A percentile compares a stretch with the other conserved stretches of the same genome.
Evolutionary conservation across 1,140 invertebrate species (phyloP).

Genomic region (Rhizoglyphus robini): DNA sequence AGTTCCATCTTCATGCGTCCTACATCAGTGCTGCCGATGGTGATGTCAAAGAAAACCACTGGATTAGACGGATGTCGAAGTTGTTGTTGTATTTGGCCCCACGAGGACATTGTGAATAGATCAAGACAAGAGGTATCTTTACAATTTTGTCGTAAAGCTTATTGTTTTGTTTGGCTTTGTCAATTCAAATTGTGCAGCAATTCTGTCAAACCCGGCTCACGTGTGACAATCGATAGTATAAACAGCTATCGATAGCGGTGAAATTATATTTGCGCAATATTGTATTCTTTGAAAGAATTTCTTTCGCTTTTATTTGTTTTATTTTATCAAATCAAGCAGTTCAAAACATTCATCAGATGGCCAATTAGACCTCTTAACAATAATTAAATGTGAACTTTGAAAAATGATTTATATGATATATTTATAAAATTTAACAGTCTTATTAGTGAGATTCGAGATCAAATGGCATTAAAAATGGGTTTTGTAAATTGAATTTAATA

Average conservation of each 20-base stretch:
- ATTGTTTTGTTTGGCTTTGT: background rate
- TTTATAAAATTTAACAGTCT: no score
- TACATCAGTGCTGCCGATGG: constrained; percentile 49
- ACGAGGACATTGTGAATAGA: constrained; percentile 56
- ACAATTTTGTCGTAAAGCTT: background rate
- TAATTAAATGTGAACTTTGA: no score
- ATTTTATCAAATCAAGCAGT: no score
- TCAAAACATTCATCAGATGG: no score
- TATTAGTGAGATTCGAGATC: no score
- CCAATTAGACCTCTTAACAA: no score
- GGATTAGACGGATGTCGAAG: constrained; percentile 81
- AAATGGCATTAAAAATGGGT: no score
- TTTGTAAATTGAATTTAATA: no score
- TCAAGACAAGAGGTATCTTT: background rate
- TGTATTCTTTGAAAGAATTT: no score
- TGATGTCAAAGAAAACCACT: constrained; percentile 67
- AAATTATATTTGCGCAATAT: background rate
- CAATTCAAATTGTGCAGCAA: background rate
- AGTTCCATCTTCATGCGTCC: constrained; percentile 92
- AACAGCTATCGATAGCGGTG: background rate
- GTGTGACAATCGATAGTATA: background rate
- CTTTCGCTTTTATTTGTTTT: no score
- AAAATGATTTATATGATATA: no score
- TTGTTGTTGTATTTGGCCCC: constrained; percentile 83
- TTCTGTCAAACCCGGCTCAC: background rate